These are phyloP conservation scores for Candoia aspera DNA, from an alignment of 2,113 vertebrate genomes.

Conservation along the genomic window DNA sequence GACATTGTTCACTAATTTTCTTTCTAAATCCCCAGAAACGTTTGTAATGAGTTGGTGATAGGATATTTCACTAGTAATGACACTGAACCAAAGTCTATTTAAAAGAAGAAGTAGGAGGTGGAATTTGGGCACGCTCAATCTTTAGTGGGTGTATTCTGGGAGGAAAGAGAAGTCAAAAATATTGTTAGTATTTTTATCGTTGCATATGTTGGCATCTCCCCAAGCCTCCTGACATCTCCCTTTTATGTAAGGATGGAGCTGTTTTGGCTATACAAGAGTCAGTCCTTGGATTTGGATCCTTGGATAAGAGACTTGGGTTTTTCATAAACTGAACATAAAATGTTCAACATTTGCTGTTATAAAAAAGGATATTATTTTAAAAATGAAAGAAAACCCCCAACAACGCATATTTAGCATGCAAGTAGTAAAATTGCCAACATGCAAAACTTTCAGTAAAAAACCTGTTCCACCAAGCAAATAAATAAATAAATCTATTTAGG, in stretches of 20 bases:
- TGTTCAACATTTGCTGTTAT: background rate
- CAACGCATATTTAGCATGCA: background rate
- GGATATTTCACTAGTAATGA: conserved; percentile 66
- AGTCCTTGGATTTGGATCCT: background rate
- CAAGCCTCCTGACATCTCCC: background rate
- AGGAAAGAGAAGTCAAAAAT: background rate
- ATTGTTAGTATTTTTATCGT: background rate
- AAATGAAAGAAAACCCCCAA: background rate
- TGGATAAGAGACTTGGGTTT: background rate
- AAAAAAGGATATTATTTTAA: background rate
- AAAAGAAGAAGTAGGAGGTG: background rate
- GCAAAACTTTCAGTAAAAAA: conserved; percentile 60
- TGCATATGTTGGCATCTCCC: background rate
- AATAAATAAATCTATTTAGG: conserved; percentile 85
- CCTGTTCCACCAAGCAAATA: conserved; percentile 74
- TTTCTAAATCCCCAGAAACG: conserved; percentile 73
- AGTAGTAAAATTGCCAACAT: conserved; percentile 9
- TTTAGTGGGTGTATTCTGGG: background rate
- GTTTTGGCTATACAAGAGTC: background rate
- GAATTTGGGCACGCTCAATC: conserved; percentile 5
- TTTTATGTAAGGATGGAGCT: background rate
- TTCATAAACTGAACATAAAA: no score
- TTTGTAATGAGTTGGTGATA: conserved; percentile 68
- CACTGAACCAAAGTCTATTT: conserved; percentile 49
- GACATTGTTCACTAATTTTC: conserved; percentile 68